phyloP scores from a whole-genome alignment of 2,113 vertebrate species.

The Oreocharis arfaki region DNA sequence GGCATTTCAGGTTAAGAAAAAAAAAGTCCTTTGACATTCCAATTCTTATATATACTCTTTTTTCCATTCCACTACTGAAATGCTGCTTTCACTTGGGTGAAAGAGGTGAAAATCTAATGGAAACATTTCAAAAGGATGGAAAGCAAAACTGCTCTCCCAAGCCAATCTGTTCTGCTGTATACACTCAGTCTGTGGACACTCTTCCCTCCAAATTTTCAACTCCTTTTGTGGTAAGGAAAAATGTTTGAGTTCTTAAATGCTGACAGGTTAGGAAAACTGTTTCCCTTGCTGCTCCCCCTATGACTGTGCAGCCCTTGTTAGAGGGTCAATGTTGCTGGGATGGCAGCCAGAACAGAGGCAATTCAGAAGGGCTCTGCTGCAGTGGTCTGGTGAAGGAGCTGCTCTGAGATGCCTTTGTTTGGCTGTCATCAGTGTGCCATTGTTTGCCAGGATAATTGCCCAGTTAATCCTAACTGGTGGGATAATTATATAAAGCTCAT shows the following conservation, averaged over 20 bases:
- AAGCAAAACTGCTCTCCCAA: not conserved
- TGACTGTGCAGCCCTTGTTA: slow-evolving; percentile 16
- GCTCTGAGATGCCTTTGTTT: slow-evolving; percentile 41
- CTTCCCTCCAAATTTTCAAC: not conserved
- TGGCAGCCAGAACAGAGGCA: not conserved
- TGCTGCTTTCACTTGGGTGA: not conserved
- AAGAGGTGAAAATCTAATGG: not conserved
- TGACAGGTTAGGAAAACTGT: slow-evolving; percentile 44
- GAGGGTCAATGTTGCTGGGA: not conserved
- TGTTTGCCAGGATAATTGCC: slow-evolving; percentile 2
- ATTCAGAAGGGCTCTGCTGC: not conserved
- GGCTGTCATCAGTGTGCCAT: slow-evolving; percentile 13
- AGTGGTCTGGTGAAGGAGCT: not conserved
- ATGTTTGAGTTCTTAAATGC: not conserved
- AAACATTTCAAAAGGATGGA: not conserved
- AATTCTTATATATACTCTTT: not conserved
- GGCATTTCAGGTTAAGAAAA: not conserved
- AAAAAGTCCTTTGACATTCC: not conserved
- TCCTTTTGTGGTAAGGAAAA: slow-evolving; percentile 31
- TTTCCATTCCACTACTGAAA: not conserved
- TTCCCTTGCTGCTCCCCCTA: not conserved
- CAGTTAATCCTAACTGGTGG: not conserved
- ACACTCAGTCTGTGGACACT: not conserved
- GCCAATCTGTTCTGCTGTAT: not conserved
- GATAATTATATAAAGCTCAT: not conserved